These are phyloP conservation scores for Diaperis boleti DNA, from an alignment of 2,888 invertebrate species.

Conservation along the genomic window DNA sequence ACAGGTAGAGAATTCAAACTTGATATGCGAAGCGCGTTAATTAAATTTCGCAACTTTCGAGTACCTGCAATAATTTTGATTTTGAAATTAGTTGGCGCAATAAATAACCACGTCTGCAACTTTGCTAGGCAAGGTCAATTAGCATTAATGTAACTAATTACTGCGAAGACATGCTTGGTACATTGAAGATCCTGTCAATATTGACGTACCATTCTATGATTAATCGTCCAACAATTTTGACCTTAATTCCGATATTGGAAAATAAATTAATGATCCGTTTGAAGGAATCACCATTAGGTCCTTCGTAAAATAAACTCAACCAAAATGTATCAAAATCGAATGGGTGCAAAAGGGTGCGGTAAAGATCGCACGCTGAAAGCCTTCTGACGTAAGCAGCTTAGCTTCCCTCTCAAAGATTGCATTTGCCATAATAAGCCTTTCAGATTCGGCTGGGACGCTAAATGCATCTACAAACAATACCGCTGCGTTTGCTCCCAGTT, in stretches of 20 bases:
- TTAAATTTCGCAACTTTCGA: conserved; percentile 36
- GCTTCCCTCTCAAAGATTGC: conserved; percentile 11
- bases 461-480: conserved; percentile 29
- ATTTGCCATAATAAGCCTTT: conserved; percentile 28
- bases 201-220: conserved; percentile 18
- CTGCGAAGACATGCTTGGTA: no score
- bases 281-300: no score
- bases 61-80: conserved; percentile 32
- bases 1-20: conserved; percentile 31
- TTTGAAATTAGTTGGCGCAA: conserved; percentile 32
- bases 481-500: not conserved
- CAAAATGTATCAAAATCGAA: conserved; percentile 20
- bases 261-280: conserved; percentile 37
- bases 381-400: conserved; percentile 23
- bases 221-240: no score
- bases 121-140: no score
- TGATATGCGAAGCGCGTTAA: conserved; percentile 34
- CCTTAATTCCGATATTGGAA: no score
- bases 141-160: not conserved
- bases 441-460: conserved; percentile 19
- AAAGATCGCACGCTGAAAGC: conserved; percentile 16
- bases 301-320: no score
- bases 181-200: conserved; percentile 13
- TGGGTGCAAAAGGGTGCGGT: conserved; percentile 3
- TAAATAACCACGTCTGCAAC: conserved; percentile 34